phyloP scores from a whole-genome alignment of 2,113 vertebrate species.

The Gallinago paraguaiae region DNA sequence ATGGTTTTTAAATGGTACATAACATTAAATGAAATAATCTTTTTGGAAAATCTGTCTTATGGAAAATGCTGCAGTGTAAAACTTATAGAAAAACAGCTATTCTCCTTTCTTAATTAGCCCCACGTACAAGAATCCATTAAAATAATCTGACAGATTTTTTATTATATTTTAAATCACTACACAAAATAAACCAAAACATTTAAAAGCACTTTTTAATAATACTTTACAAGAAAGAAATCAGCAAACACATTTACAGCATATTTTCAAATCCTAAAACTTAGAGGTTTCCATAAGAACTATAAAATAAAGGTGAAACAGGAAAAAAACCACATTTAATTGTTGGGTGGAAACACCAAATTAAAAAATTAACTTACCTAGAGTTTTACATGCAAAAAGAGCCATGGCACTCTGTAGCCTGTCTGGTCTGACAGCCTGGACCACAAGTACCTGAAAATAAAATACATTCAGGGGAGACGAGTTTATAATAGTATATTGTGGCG shows the following conservation, averaged over 20 bases:
- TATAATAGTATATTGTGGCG: neutral
- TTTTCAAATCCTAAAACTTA: neutral
- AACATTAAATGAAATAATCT: neutral
- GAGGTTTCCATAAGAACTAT: neutral
- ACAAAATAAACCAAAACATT: neutral
- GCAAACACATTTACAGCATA: neutral
- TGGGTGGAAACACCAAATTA: neutral
- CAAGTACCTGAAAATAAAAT: slow-evolving; percentile 81
- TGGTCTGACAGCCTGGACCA: slow-evolving; percentile 90
- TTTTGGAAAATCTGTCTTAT: neutral
- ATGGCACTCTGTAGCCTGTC: slow-evolving; percentile 92
- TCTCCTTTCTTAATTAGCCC: neutral
- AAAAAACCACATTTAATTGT: neutral
- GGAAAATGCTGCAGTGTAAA: neutral
- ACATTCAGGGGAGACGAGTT: neutral
- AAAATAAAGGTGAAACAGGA: neutral
- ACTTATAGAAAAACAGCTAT: neutral
- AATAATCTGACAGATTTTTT: neutral
- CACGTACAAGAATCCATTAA: neutral
- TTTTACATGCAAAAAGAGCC: slow-evolving; percentile 86
- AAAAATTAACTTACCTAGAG: slow-evolving; percentile 82
- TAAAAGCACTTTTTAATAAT: neutral
- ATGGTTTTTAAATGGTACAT: neutral
- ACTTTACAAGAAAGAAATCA: neutral
- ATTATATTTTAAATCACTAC: neutral